Percentiles rank a stretch among this genome's conserved stretches.
phyloP scores from a whole-genome alignment of 2,797 vertebrate genomes.

The Gallirallus australis region DNA sequence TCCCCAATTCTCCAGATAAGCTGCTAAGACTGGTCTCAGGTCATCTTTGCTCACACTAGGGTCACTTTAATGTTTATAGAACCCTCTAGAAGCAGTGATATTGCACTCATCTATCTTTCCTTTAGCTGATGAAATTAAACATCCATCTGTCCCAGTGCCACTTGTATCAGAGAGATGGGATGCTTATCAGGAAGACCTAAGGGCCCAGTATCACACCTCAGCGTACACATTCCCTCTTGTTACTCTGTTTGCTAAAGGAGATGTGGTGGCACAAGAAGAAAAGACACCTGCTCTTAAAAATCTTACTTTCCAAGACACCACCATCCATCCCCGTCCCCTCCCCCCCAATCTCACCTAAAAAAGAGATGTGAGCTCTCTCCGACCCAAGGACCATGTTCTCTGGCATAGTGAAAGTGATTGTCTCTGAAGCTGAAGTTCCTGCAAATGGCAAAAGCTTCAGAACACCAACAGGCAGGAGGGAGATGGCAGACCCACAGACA shows the following conservation, averaged over 20 bases:
- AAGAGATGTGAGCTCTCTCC: conserved; percentile 54
- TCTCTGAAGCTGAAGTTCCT: conserved; percentile 68
- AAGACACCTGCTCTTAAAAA: not conserved
- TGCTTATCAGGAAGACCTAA: not conserved
- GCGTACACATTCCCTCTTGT: not conserved
- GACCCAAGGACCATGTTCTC: conserved; percentile 64
- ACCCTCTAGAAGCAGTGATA: not conserved
- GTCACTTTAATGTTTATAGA: not conserved
- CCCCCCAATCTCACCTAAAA: conserved; percentile 63
- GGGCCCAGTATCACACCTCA: not conserved
- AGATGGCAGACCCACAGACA: not conserved
- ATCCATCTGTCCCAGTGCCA: not conserved
- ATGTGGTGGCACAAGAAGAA: not conserved
- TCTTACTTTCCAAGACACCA: not conserved
- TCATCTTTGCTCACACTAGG: not conserved
- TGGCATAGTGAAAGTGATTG: conserved; percentile 55
- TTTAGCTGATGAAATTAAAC: not conserved
- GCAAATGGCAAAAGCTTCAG: conserved; percentile 5
- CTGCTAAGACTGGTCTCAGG: not conserved
- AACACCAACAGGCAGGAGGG: not conserved
- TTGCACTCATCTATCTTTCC: not conserved
- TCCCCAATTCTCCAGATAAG: not conserved
- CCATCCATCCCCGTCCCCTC: no score
- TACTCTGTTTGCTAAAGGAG: not conserved
- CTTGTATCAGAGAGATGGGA: not conserved